Evolutionary conservation across 2,888 invertebrate genomes (phyloP), one percentile per base, ranked within the genome.

Genomic region (Pyrgus malvae): DNA sequence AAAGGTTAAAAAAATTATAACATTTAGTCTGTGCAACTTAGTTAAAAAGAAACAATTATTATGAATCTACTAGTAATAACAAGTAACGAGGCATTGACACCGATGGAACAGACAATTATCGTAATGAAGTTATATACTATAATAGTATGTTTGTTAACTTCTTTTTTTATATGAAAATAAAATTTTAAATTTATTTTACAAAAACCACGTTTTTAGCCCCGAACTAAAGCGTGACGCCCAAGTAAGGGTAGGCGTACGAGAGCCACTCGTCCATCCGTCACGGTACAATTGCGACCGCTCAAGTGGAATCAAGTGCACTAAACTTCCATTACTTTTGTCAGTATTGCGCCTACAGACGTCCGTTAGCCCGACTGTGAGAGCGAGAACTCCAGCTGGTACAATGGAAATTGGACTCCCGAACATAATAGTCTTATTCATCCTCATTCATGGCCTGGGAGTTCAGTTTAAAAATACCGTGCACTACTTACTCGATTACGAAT

Each of bases 271-370:
- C 62, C 61, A 68, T 68, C 70, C 67, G 77, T 76, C 76, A 76
- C 76, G 76, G 71, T 69, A 75, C 82, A 82, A 83, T 82, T 80
- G 80, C 69, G 74, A 69, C 67, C 79, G 75, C 69, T 84, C 78
- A 84, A 87, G 83, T 83, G 83, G 83, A 80, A 80, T 83, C 80
- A 84, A 85, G 80, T 82, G 83, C 80, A 85, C 79, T 83, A 83
- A 83, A 82, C 80, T 76, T 72, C 74, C 72, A 80, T 81, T 80
- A 78, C 76, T 72, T 80, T 79, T 79, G 79, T 78, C 72, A 75
- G 71, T 70, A 61, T 76, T 76, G 77, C 79, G 78, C 78, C 80
- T 77, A 81, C 80, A 78, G 76, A 80, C 78, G 78, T 83, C 83
- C 80, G 80, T 70, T 71, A 64, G 58, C 66, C 64, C 66, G 64